Conservation (phyloP, 2,113 vertebrate genomes). For the Felis chaus region DNA sequence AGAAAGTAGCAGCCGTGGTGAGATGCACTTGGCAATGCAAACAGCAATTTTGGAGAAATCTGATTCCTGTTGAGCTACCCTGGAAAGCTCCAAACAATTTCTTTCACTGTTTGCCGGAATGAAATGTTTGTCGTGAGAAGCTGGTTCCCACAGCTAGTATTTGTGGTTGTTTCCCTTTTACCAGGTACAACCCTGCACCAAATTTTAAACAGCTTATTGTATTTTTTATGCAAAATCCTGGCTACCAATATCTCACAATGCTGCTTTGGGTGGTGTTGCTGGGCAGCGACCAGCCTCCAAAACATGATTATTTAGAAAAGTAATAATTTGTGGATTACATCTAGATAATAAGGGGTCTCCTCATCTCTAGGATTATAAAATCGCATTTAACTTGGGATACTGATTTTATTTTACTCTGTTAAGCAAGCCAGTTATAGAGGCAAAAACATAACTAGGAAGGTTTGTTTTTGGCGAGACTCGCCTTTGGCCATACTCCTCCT, state of each 20-base stretch:
- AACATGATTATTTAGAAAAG: background rate
- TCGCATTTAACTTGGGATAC: background rate
- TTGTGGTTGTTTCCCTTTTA: conserved; percentile 22
- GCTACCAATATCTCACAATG: conserved; percentile 1
- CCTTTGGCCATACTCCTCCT: background rate
- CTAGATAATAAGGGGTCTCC: background rate
- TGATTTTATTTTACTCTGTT: background rate
- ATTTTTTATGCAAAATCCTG: conserved; percentile 55
- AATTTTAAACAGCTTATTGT: conserved; percentile 70
- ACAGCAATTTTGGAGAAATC: conserved; percentile 74
- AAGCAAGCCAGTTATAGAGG: background rate
- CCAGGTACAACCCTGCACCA: conserved; percentile 67
- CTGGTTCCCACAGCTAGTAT: conserved; percentile 55
- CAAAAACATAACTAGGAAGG: background rate
- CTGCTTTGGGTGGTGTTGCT: background rate
- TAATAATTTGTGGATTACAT: background rate
- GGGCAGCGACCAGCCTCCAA: background rate
- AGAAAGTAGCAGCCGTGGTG: conserved; percentile 70
- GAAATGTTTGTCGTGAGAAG: conserved; percentile 58
- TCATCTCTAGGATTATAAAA: background rate
- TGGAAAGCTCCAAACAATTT: conserved; percentile 72
- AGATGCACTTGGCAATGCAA: conserved; percentile 71
- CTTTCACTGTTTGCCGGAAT: conserved; percentile 67
- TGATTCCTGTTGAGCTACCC: conserved; percentile 72
- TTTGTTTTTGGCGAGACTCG: background rate